These are phyloP conservation scores for Catalaphyllia jardinei DNA, from an alignment of 64 coral and sea anemone species.

Conservation along the genomic window DNA sequence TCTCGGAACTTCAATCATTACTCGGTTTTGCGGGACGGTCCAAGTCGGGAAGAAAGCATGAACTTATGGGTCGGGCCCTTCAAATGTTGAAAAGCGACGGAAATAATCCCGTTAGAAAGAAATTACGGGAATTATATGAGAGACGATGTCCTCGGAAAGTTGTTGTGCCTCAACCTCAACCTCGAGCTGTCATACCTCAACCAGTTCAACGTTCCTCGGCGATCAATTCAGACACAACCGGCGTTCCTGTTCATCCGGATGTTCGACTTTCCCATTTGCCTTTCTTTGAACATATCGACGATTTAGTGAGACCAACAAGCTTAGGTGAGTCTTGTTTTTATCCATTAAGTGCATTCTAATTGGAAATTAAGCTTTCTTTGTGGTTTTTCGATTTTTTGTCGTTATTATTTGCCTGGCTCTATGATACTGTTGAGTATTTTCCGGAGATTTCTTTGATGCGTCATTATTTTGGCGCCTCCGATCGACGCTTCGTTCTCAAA, in stretches of 20 bases:
- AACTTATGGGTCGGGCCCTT: constrained; percentile 94
- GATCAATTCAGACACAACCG: constrained; percentile 48
- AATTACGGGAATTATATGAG: constrained; percentile 88
- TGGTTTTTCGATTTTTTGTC: too few relatives aligned
- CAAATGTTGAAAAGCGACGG: constrained; percentile 96
- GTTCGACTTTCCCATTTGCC: constrained; percentile 81
- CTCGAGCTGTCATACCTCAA: neutral
- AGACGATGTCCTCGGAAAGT: constrained; percentile 87
- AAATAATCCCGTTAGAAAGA: constrained; percentile 71
- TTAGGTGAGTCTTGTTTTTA: constrained; percentile 60
- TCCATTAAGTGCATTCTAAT: neutral
- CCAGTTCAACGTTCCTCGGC: constrained; percentile 2
- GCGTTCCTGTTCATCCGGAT: constrained; percentile 91
- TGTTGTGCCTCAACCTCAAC: constrained; percentile 4
- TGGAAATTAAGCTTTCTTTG: neutral
- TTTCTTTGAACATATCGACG: constrained; percentile 94
- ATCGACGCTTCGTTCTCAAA: too few relatives aligned
- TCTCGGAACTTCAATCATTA: constrained; percentile 91
- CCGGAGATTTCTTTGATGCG: constrained; percentile 7
- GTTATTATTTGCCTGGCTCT: neutral
- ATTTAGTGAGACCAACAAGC: constrained; percentile 91
- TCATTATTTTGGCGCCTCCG: neutral
- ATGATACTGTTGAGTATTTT: neutral
- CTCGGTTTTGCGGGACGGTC: constrained; percentile 95
- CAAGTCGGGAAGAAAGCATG: constrained; percentile 95